These are phyloP conservation scores for Oplegnathus fasciatus DNA, from an alignment of 2,113 vertebrate genomes.

Conservation along the genomic window DNA sequence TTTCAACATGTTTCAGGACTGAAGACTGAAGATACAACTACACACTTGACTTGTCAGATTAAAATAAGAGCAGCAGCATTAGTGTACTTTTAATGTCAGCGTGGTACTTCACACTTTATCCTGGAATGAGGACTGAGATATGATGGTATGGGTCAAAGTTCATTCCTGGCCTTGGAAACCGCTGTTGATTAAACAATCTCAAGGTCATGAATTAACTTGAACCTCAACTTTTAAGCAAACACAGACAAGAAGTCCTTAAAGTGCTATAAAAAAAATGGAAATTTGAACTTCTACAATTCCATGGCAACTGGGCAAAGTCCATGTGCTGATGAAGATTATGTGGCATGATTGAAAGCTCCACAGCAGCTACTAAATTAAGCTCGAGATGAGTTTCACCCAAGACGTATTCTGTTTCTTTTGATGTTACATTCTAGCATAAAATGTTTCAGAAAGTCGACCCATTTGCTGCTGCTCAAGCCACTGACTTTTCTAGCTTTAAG, in stretches of 20 bases:
- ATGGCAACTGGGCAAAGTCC: neutral
- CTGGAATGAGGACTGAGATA: neutral
- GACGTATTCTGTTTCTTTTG: neutral
- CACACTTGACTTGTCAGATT: neutral
- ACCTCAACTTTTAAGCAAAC: neutral
- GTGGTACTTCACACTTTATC: neutral
- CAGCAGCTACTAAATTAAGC: neutral
- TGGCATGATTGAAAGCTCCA: neutral
- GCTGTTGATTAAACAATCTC: neutral
- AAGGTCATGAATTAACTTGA: neutral
- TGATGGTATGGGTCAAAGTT: neutral
- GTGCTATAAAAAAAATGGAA: neutral
- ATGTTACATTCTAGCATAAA: neutral
- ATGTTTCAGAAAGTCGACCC: neutral
- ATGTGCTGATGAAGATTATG: neutral
- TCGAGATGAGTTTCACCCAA: neutral
- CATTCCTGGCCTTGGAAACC: neutral
- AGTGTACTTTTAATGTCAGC: slow-evolving; percentile 8
- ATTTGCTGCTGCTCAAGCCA: neutral
- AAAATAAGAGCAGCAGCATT: neutral
- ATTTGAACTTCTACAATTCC: neutral
- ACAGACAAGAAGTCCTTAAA: neutral
- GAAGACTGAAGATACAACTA: slow-evolving; percentile 1
- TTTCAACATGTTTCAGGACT: neutral
- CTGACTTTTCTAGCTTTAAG: neutral